These are phyloP conservation scores for Crocallis elinguaria DNA, from an alignment of 2,888 invertebrate genomes.

Conservation along the genomic window DNA sequence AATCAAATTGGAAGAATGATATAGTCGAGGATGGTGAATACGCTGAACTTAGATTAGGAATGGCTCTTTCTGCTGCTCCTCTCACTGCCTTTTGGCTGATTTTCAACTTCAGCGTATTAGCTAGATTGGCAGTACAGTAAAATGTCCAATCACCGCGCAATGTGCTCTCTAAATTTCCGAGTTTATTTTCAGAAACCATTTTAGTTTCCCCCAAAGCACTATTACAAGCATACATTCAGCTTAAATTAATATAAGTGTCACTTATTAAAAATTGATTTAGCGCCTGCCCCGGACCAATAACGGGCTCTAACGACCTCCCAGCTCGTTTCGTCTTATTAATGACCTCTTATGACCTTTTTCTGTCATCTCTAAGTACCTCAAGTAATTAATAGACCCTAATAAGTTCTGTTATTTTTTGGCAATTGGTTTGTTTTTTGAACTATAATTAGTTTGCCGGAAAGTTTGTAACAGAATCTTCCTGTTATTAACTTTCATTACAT, in stretches of 20 bases:
- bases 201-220: not conserved
- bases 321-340: constrained; percentile 69
- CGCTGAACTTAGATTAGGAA: too few species aligned
- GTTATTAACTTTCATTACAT: too few species aligned
- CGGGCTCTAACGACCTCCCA: constrained; percentile 55
- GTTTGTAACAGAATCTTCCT: too few species aligned
- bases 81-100: not conserved
- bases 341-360: constrained; percentile 68
- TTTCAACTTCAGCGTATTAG: not conserved
- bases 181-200: not conserved
- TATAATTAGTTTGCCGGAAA: not conserved
- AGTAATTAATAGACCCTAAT: constrained; percentile 53
- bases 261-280: constrained; percentile 69
- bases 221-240: constrained; percentile 1
- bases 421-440: constrained; percentile 2
- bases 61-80: too few species aligned
- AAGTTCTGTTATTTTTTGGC: constrained; percentile 22
- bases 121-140: too few species aligned
- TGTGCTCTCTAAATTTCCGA: not conserved
- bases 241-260: constrained; percentile 27
- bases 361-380: constrained; percentile 53
- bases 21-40: too few species aligned
- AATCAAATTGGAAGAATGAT: too few species aligned
- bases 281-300: constrained; percentile 53
- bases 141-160: too few species aligned